phyloP scores from a whole-genome alignment of 2,888 invertebrate species.

The Drosophila macrospina region DNA sequence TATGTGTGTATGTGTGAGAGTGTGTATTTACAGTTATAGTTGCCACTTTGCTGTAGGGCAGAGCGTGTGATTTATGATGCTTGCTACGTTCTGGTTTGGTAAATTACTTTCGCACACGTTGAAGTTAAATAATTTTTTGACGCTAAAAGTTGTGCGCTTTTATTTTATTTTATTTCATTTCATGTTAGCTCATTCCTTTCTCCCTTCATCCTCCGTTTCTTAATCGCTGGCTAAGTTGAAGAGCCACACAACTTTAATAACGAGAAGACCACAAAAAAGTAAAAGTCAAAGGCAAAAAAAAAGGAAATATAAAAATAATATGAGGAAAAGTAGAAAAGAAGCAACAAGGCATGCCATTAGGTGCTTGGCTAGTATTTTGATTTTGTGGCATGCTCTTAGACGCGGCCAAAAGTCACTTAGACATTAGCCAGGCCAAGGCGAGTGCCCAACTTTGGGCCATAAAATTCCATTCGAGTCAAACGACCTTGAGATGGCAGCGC shows the following conservation, averaged over 20 bases:
- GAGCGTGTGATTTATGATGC: conserved; percentile 76
- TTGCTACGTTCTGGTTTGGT: conserved; percentile 62
- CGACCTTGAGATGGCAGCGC: conserved; percentile 51
- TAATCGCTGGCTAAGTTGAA: conserved; percentile 50
- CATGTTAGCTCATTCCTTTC: conserved; percentile 9
- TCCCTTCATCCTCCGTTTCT: conserved; percentile 25
- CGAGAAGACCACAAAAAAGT: conserved; percentile 3
- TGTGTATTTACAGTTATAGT: conserved; percentile 58
- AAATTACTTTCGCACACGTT: conserved; percentile 73
- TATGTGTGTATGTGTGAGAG: conserved; percentile 28
- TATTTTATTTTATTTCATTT: conserved; percentile 36
- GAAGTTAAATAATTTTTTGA: conserved; percentile 59
- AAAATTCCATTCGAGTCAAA: conserved; percentile 42
- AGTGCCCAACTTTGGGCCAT: conserved; percentile 34
- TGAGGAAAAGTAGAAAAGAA: neutral
- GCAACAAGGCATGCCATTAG: conserved; percentile 54
- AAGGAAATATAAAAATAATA: neutral
- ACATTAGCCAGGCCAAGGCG: conserved; percentile 43
- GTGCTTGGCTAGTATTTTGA: conserved; percentile 51
- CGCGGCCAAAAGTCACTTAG: conserved; percentile 52
- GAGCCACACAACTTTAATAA: conserved; percentile 41
- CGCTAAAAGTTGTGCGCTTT: conserved; percentile 55
- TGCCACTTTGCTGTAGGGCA: conserved; percentile 54
- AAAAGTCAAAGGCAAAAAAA: neutral
- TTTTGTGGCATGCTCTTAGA: conserved; percentile 35